Percentiles rank a stretch among this genome's conserved stretches.
Evolutionary conservation across 2,113 vertebrate species (phyloP).

Genomic region (Bubalus kerabau): DNA sequence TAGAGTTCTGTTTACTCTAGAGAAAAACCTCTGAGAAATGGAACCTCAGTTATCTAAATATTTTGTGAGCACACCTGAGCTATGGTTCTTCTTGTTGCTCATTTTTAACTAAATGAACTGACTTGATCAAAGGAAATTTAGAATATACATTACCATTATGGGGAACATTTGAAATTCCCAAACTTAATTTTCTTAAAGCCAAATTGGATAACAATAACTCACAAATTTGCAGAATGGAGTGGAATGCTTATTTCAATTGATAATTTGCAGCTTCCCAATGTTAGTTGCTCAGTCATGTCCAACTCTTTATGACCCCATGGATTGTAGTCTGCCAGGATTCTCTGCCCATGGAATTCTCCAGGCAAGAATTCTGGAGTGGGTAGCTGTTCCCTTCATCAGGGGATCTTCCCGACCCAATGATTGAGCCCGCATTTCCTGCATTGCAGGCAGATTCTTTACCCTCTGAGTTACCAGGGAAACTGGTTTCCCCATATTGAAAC

Average conservation of each 20-base stretch:
- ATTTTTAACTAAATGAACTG: neutral
- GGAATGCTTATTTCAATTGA: neutral
- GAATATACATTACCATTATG: neutral
- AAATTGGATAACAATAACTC: neutral
- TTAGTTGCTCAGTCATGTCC: neutral
- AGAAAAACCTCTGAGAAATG: neutral
- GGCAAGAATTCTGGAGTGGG: neutral
- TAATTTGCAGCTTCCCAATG: neutral
- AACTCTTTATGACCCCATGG: neutral
- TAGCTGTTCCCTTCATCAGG: neutral
- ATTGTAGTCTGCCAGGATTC: neutral
- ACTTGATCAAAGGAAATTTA: neutral
- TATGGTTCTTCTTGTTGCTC: neutral
- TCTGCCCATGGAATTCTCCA: neutral
- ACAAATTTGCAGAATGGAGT: neutral
- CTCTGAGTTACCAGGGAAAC: neutral
- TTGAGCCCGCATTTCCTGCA: neutral
- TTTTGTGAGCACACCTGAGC: neutral
- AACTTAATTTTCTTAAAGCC: neutral
- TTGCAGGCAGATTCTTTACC: neutral
- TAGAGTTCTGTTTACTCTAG: neutral
- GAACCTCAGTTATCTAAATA: neutral
- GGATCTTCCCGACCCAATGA: neutral
- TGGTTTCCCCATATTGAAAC: neutral
- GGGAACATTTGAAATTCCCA: neutral